phyloP scores from a whole-genome alignment of 1,140 invertebrate genomes.

The Leucophenga varia region DNA sequence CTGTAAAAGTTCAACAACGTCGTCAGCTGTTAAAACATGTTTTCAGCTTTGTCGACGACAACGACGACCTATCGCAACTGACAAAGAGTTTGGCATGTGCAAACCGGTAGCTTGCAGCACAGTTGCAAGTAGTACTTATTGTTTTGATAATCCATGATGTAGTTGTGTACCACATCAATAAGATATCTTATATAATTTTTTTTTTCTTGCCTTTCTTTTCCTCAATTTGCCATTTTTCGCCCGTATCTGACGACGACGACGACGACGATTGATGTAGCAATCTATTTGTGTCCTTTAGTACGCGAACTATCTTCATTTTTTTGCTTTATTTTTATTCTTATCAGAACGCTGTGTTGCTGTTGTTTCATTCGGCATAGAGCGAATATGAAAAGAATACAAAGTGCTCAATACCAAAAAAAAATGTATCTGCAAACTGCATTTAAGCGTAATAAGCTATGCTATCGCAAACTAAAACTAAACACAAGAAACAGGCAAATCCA shows the following conservation, averaged over 20 bases:
- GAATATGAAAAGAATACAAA: constrained; percentile 20
- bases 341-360: constrained; percentile 11
- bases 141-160: too few species aligned
- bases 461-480: constrained; percentile 13
- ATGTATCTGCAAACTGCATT: constrained; percentile 21
- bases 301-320: constrained; percentile 11
- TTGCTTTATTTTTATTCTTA: constrained; percentile 26
- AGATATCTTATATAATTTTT: too few species aligned
- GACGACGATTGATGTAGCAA: constrained; percentile 14
- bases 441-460: constrained; percentile 17
- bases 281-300: constrained; percentile 8
- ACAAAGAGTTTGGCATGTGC: too few species aligned
- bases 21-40: too few species aligned
- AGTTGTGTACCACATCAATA: too few species aligned
- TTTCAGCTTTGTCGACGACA: too few species aligned
- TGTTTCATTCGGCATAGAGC: not conserved
- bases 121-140: too few species aligned
- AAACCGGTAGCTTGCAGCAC: too few species aligned
- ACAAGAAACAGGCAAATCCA: constrained; percentile 26
- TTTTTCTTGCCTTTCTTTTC: too few species aligned
- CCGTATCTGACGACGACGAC: constrained; percentile 20
- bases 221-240: not conserved
- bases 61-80: too few species aligned
- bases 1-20: too few species aligned
- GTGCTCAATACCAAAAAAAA: not conserved